A percentile compares a stretch with the other conserved stretches of the same genome.
phyloP scores from a whole-genome alignment of 2,797 vertebrate species.

The Acanthiza pusilla region DNA sequence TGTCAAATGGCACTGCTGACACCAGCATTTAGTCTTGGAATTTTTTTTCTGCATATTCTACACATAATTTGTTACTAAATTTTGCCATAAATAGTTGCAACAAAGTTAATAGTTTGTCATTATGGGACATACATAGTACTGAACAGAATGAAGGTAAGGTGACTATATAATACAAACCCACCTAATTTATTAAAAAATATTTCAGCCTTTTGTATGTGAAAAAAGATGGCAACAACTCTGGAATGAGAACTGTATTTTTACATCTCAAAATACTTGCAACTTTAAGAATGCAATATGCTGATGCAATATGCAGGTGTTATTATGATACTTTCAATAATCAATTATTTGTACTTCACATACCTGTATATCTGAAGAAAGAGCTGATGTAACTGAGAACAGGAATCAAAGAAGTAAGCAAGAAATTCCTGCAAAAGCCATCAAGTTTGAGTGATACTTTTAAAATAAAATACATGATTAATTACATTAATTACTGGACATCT shows the following conservation, averaged over 20 bases:
- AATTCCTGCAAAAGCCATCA: conserved; percentile 83
- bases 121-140: background rate
- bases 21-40: background rate
- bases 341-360: conserved; percentile 65
- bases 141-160: background rate
- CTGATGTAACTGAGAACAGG: conserved; percentile 79
- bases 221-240: background rate
- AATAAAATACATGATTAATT: background rate
- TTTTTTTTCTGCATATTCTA: background rate
- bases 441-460: background rate
- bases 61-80: background rate
- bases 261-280: background rate
- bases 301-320: background rate
- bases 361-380: conserved; percentile 88
- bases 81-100: background rate
- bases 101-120: background rate
- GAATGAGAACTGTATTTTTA: background rate
- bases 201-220: background rate
- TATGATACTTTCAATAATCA: background rate
- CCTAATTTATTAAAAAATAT: background rate
- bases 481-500: background rate
- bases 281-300: background rate
- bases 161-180: background rate
- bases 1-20: background rate
- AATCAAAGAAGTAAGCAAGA: conserved; percentile 80